Evolutionary conservation across 2,113 vertebrate species (phyloP), one percentile per base, ranked within the genome.

Genomic region (Copsychus sechellarum): DNA sequence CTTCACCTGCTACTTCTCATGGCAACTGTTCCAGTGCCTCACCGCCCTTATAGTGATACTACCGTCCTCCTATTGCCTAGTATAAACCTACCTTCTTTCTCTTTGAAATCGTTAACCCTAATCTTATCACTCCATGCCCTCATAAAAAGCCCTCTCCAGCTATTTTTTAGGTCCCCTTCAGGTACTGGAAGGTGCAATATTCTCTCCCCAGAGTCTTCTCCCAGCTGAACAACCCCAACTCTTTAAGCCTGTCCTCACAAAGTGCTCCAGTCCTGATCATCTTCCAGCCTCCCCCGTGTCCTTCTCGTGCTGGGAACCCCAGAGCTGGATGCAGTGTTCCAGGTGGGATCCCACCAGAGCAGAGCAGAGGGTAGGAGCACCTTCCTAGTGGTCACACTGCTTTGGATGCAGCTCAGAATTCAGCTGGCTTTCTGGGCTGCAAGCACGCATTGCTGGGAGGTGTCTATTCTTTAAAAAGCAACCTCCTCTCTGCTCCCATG

Each of bases 271-370:
- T 45, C 12, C 33, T 66, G 23, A 38, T 16, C 29, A 38, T 45
- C 53, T 45, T n/a, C 38, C 14, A 16, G 53, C 45, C 11, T 81
- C 7, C 28, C 18, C 17, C 0, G 0, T 21, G 16, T 31, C 23
- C 36, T 34, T 45, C 29, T 22, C 0, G 0, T 34, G 4, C n/a
- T 53, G 7, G 11, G 7, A 4, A 45, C 9, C 13, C 20, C 24
- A 47, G n/a, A 60, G n/a, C 45, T 53, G n/a, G 28, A 45, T 14
- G 24, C 45, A 81, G 23, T 6, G 47, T 12, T 53, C 4, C 15
- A 45, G 8, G 13, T n/a, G 20, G 45, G 11, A 51, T 53, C 23
- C 73, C 53, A 45, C 8, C 19, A 81, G 20, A 51, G 33, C 13
- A 47, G 40, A 53, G 19, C 1, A 60, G 23, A 73, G 28, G 8